These are phyloP conservation scores for Tarsius wallacei DNA, from an alignment of 2,797 vertebrate genomes.

Conservation along the genomic window DNA sequence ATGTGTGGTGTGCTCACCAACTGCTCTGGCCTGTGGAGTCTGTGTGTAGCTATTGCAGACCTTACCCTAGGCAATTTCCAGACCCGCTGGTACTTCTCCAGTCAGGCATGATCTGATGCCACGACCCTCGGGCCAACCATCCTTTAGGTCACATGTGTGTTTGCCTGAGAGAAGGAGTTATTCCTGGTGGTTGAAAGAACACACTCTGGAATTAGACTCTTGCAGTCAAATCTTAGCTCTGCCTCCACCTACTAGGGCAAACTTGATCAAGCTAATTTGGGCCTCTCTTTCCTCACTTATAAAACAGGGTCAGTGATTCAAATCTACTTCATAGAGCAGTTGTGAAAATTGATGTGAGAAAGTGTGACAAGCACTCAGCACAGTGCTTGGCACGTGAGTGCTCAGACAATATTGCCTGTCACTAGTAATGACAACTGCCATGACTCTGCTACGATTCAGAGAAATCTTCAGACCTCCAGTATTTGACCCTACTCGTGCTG, in stretches of 20 bases:
- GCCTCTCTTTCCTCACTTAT: background rate
- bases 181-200: background rate
- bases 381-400: background rate
- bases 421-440: fast-evolving
- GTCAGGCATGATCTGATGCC: background rate
- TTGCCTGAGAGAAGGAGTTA: background rate
- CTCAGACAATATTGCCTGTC: background rate
- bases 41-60: background rate
- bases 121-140: background rate
- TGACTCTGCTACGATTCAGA: too few species aligned
- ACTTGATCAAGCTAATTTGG: background rate
- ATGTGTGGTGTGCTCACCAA: fast-evolving
- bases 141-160: fast-evolving
- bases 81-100: background rate
- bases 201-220: background rate
- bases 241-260: background rate
- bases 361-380: background rate
- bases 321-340: background rate
- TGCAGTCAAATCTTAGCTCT: background rate
- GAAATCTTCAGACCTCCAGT: background rate
- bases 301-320: background rate
- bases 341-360: background rate
- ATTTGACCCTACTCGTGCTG: background rate
- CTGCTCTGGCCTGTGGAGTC: background rate
- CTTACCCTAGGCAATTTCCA: background rate